Evolutionary conservation across 1,140 invertebrate species (phyloP).

Genomic region (Hylaeus volcanicus): DNA sequence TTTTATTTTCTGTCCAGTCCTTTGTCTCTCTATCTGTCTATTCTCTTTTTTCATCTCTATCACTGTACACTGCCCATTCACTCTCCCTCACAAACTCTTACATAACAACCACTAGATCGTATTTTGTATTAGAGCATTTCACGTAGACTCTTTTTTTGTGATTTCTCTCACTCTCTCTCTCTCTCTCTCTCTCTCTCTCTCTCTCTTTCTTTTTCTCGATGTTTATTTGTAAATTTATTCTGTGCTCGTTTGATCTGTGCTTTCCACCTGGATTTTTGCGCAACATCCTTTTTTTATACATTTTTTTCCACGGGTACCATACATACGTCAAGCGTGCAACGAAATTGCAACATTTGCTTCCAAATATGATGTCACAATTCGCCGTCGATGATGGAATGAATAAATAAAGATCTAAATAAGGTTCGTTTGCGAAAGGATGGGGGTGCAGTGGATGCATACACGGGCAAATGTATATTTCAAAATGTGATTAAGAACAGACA

Average conservation of each 20-base stretch:
- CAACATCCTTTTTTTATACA: conserved; percentile 5
- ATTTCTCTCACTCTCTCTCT: conserved; percentile 45
- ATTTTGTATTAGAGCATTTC: conserved; percentile 3
- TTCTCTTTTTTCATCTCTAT: conserved; percentile 44
- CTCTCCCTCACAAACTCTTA: conserved; percentile 29
- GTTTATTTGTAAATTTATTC: neutral
- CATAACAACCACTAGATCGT: conserved; percentile 33
- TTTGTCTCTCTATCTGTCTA: conserved; percentile 52
- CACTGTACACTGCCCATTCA: conserved; percentile 15
- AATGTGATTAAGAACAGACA: too few species aligned
- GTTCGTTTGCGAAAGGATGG: too few species aligned
- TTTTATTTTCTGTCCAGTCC: conserved; percentile 80
- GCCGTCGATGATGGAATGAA: conserved; percentile 39
- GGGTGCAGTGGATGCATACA: too few species aligned
- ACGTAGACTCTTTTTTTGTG: neutral
- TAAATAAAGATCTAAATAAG: conserved; percentile 56
- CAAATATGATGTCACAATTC: conserved; percentile 55
- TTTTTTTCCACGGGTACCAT: neutral
- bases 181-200: conserved; percentile 42
- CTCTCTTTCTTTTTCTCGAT: neutral
- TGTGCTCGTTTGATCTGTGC: conserved; percentile 36
- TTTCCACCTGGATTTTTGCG: conserved; percentile 31
- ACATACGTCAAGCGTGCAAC: conserved; percentile 31
- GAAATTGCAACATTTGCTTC: conserved; percentile 56
- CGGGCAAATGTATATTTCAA: too few species aligned